phyloP scores from a whole-genome alignment of 2,797 vertebrate species.

The Danio aesculapii region DNA sequence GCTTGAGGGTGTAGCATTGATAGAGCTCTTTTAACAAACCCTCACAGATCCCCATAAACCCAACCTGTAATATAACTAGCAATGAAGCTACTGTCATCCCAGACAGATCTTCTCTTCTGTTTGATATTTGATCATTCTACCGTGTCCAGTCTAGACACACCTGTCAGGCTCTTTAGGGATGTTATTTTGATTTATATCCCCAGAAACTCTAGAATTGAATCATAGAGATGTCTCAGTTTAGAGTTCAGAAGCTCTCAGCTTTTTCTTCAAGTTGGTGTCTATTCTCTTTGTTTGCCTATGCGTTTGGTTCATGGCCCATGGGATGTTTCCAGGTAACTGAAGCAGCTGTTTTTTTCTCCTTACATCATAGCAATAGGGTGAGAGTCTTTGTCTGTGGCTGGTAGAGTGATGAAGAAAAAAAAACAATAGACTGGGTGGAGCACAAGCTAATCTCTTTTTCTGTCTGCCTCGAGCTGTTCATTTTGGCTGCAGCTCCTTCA shows the following conservation, averaged over 20 bases:
- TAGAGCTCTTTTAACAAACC: background rate
- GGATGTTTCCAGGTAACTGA: conserved; percentile 70
- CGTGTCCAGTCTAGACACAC: conserved; percentile 8
- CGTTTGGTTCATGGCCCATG: conserved; percentile 19
- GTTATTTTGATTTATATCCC: conserved; percentile 3
- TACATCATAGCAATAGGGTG: conserved; percentile 70
- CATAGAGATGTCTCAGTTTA: background rate
- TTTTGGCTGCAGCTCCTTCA: conserved; percentile 27
- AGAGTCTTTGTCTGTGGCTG: conserved; percentile 59
- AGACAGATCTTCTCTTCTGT: background rate
- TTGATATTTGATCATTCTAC: background rate
- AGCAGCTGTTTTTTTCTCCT: conserved; percentile 70
- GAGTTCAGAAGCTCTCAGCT: background rate
- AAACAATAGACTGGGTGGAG: conserved; percentile 22
- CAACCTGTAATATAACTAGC: background rate
- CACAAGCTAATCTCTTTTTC: conserved; percentile 11
- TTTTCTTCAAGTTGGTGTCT: background rate
- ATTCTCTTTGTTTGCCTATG: conserved; percentile 42
- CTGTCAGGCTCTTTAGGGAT: background rate
- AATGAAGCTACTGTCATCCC: background rate
- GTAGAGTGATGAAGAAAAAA: conserved; percentile 43
- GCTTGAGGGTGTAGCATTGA: background rate
- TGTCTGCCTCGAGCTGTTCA: background rate
- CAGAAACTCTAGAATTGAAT: background rate
- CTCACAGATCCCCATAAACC: background rate